Base-by-base conservation (phyloP, 2,888 invertebrate species). In the Fragum whitleyi region DNA sequence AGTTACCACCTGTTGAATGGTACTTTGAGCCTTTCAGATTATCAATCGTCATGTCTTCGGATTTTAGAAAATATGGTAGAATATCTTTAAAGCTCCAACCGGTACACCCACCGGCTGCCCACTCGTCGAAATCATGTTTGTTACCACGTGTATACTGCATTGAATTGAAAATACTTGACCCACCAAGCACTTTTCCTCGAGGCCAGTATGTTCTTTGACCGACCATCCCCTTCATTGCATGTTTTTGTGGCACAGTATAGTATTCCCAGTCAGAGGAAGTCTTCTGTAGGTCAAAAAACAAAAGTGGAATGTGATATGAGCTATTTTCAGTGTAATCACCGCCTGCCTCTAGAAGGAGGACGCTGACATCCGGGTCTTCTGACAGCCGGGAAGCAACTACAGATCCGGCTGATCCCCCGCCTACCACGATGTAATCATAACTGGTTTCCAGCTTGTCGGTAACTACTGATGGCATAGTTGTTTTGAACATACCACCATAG, bases 51-150 rank as follows among this genome's bases (percentile, higher is more conserved):
- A 84, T 81, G 61, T 81, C 84, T 47, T 84, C 84, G 2, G 79
- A 84, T 67, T 84, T 84, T 14, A 84, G 42, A 29, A 84, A 84
- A 61, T 84, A 84, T 21, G 84, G 84, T 28, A 84, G 61, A 1
- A 84, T 81, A 68, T 84, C 84, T 65, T 81, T 57, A 51, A 71
- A 84, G 28, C 79, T 65, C 84, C 84, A 84, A 19, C 84, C 84
- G 2, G 53, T 70, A 23, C 74, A 71, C 2, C 84, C 84, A 28
- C 67, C 53, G 26, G 73, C 57, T 59, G 57, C 84, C 84, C 81
- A 84, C 53, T 84, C 79, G 51, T 81, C 78, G 29, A 71, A 83
- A 51, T 83, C 80, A 61, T 80, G 53, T 16, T 62, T 74, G 47
- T 78, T 80, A 11, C 83, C 83, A 19, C 83, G 83, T 26, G 80